Conservation (phyloP, 2,888 invertebrate genomes). For the Melitaea athalia region DNA sequence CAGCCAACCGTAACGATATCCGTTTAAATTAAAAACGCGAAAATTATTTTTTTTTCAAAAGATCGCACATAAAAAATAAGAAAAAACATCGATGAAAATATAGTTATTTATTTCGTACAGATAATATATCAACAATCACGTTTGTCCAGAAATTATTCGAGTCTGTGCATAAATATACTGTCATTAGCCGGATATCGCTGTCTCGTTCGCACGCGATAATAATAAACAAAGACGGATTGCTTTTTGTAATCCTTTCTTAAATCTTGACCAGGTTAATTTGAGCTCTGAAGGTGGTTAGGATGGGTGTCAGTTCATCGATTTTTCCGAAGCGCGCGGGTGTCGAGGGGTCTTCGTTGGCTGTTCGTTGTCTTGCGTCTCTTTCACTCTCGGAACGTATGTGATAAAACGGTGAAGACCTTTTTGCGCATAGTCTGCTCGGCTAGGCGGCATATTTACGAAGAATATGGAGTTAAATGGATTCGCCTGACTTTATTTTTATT, state of each 20-base stretch:
- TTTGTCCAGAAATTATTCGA: slow-evolving; percentile 45
- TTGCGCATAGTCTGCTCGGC: slow-evolving; percentile 79
- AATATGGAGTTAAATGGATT: slow-evolving; percentile 52
- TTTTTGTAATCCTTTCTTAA: slow-evolving; percentile 50
- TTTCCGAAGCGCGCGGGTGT: slow-evolving; percentile 40
- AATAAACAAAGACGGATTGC: slow-evolving; percentile 69
- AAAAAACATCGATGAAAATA: slow-evolving; percentile 8
- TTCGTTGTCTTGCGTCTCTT: slow-evolving; percentile 49
- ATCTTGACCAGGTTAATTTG: slow-evolving; percentile 46
- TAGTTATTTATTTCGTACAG: slow-evolving; percentile 26
- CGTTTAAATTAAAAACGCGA: neutral
- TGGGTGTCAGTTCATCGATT: slow-evolving; percentile 42
- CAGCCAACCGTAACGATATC: slow-evolving; percentile 30
- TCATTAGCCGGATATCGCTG: slow-evolving; percentile 47
- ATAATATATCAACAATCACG: slow-evolving; percentile 42
- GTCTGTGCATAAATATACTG: slow-evolving; percentile 50
- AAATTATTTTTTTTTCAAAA: too few species aligned
- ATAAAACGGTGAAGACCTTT: slow-evolving; percentile 77
- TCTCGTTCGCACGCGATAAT: slow-evolving; percentile 57
- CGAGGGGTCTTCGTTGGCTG: slow-evolving; percentile 40
- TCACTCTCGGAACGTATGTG: slow-evolving; percentile 73
- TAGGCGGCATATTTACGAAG: slow-evolving; percentile 77
- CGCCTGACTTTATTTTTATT: slow-evolving; percentile 26
- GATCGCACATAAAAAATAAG: neutral
- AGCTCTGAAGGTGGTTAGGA: slow-evolving; percentile 39